Percentiles rank a stretch among this genome's conserved stretches.
These are phyloP conservation scores for Stichopus horrens DNA, from an alignment of 53 echinoderm and acorn worm species.

Conservation along the genomic window DNA sequence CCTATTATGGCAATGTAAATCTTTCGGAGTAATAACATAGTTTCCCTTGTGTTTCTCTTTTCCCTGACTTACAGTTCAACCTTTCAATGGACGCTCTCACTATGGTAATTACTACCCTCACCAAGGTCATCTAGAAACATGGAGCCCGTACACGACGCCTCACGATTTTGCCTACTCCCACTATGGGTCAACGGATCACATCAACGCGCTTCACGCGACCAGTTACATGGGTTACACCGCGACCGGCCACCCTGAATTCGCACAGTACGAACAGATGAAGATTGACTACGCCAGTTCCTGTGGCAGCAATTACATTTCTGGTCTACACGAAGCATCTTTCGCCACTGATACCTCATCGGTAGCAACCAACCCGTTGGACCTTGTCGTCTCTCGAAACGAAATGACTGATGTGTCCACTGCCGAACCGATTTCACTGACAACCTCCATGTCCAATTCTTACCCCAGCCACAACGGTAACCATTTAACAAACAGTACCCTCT, in stretches of 20 bases:
- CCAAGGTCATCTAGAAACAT: conserved; percentile 46
- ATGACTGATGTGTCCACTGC: neutral
- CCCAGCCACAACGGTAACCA: neutral
- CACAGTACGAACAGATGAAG: conserved; percentile 44
- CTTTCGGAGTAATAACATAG: too few relatives aligned
- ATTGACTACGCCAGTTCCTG: conserved; percentile 20
- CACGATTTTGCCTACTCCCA: conserved; percentile 43
- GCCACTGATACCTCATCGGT: conserved; percentile 23
- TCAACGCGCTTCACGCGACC: conserved; percentile 31
- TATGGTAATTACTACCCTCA: conserved; percentile 48
- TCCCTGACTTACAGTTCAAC: conserved; percentile 39
- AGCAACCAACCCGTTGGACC: conserved; percentile 29
- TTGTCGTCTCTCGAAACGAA: conserved; percentile 30
- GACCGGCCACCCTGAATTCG: conserved; percentile 2
- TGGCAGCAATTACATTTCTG: conserved; percentile 16
- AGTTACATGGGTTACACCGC: conserved; percentile 38
- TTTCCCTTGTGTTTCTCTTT: neutral
- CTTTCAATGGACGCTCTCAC: conserved; percentile 50
- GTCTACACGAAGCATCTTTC: conserved; percentile 14
- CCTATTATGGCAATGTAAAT: too few relatives aligned
- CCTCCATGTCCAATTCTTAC: conserved; percentile 13
- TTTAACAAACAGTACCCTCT: conserved; percentile 7
- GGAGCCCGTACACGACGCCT: conserved; percentile 48
- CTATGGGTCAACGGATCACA: conserved; percentile 19
- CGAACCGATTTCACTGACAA: conserved; percentile 4